Evolutionary conservation across 1,140 invertebrate species (phyloP).

Genomic region (Apis dorsata): DNA sequence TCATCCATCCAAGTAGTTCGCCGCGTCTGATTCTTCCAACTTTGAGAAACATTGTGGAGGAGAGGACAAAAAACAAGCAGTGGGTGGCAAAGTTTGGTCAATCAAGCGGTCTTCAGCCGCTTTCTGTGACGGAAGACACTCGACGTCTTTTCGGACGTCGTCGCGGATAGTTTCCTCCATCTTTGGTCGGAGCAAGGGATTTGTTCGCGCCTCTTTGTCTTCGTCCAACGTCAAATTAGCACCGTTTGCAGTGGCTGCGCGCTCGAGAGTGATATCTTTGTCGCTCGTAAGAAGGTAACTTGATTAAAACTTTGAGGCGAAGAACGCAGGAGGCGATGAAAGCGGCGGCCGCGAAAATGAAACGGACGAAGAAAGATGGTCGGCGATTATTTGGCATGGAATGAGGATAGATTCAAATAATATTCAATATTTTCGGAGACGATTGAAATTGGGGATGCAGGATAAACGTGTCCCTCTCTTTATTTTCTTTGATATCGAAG

Average conservation of each 20-base stretch:
- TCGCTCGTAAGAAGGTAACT: constrained; percentile 60
- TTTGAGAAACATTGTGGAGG: neutral
- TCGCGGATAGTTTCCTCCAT: neutral
- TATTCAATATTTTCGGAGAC: constrained; percentile 54
- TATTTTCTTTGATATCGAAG: too few relatives aligned
- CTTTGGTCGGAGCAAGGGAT: neutral
- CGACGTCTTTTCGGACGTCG: constrained; percentile 10
- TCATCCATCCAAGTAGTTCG: neutral
- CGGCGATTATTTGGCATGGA: too few relatives aligned
- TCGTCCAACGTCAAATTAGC: constrained; percentile 46
- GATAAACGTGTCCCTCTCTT: too few relatives aligned
- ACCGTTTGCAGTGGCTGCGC: constrained; percentile 38
- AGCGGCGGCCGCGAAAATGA: neutral
- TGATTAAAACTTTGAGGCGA: constrained; percentile 68
- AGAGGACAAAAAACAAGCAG: neutral
- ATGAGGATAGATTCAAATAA: constrained; percentile 19
- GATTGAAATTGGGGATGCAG: constrained; percentile 14
- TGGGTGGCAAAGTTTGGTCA: neutral
- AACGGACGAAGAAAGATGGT: neutral
- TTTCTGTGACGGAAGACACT: neutral
- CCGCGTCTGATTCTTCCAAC: neutral
- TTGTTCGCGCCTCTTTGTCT: constrained; percentile 23
- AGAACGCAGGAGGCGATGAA: constrained; percentile 5
- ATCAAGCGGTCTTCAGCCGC: constrained; percentile 4
- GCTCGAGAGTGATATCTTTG: constrained; percentile 48